Evolutionary conservation across 1,140 invertebrate genomes (phyloP), one percentile per base, ranked within the genome.

Genomic region (Conus betulinus): DNA sequence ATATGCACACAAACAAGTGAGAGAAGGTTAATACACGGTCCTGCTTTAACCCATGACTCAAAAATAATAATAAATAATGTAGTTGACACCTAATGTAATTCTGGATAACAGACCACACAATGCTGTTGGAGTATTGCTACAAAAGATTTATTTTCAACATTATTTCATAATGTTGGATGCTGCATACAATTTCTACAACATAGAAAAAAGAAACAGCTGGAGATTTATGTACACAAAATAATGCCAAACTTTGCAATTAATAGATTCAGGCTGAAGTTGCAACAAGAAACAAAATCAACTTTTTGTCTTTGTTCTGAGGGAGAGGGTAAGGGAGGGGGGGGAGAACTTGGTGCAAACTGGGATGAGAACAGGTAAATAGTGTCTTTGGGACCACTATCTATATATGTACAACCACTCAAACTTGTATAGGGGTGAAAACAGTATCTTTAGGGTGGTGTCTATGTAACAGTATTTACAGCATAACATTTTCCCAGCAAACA

Each of bases 141-240:
- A 84, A 84, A 87, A 87, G 74, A 85, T 87, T 87, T 87, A 79
- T 79, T 87, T 87, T 78, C 85, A 87, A 84, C 82, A 84, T 84
- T 20, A 84, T 78, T 78, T 79, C n/a, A 87, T 67, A 52, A 74
- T 87, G 52, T 79, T 39, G 74, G 85, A 78, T 87, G 85, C 85
- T 87, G 85, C 85, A 57, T 78, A 87, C 71, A 27, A 39, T 76
- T 25, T 78, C 85, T 87, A 87, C 85, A 87, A 87, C 85, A 87
- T 60, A 71, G 71, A 63, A 63, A 39, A 84, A 74, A 17, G 60
- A 27, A 87, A 39, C 23, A 85, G 23, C 52, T 7, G 17, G 27
- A 25, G 39, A 71, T 85, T 39, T 84, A 63, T 84, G 82, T 84
- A 84, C 82, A 83, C 6, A n/a, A 52, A 52, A 84, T 27, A 60